Evolutionary conservation across 2,113 vertebrate genomes (phyloP).

Genomic region (Mirza zaza): DNA sequence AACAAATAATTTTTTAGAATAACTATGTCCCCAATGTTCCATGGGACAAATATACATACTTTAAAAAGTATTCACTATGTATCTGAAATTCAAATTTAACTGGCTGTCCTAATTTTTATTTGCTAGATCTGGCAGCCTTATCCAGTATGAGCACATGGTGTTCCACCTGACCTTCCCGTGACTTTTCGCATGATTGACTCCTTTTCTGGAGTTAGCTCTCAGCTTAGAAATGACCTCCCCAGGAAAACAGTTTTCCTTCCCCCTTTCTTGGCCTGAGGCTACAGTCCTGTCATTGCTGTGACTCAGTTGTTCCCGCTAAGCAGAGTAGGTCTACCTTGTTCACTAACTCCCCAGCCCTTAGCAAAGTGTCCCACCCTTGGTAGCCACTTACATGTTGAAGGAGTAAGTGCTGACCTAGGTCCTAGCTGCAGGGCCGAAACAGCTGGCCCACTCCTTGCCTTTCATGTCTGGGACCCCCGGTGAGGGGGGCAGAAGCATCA

Average conservation of each 20-base stretch:
- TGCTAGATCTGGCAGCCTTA: neutral
- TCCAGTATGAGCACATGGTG: neutral
- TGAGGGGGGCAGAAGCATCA: neutral
- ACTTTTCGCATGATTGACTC: neutral
- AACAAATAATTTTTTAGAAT: neutral
- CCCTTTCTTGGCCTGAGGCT: neutral
- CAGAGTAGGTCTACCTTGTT: neutral
- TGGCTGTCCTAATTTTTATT: constrained; percentile 2
- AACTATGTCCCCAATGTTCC: neutral
- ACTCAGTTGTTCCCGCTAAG: neutral
- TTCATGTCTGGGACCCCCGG: too few species aligned
- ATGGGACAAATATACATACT: neutral
- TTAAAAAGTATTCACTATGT: neutral
- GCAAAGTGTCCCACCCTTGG: neutral
- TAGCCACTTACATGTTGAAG: neutral
- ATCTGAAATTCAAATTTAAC: constrained; percentile 40
- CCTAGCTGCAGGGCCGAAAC: neutral
- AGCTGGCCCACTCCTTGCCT: neutral
- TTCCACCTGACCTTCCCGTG: neutral
- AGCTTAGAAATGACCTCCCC: neutral
- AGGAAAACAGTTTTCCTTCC: neutral
- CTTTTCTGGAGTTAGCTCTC: neutral
- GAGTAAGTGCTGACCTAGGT: neutral
- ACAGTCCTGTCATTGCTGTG: neutral
- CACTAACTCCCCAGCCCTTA: neutral